Evolutionary conservation across 2,888 invertebrate genomes (phyloP).

Genomic region (Sminthurides aquaticus): DNA sequence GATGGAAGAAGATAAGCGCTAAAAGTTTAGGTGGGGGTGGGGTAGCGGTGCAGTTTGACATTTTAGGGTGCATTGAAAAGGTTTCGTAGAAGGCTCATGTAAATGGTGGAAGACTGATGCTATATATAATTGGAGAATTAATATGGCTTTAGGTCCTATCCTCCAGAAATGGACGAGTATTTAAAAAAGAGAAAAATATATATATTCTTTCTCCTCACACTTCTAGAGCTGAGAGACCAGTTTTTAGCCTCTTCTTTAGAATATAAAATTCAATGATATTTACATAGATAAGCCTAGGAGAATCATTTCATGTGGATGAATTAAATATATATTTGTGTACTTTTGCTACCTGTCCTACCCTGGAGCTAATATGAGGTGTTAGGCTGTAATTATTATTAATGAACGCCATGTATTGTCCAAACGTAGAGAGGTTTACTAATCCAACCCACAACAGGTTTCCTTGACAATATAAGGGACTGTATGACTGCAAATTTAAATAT

Average conservation of each 20-base stretch:
- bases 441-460: no score
- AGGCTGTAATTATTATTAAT: no score
- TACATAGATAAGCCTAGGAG: no score
- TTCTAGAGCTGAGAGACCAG: no score
- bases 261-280: no score
- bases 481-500: no score
- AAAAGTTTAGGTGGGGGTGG: no score
- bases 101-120: background rate
- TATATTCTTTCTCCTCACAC: no score
- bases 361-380: background rate
- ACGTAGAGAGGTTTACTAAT: no score
- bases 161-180: background rate
- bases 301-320: no score
- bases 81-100: background rate
- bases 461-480: background rate
- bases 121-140: background rate
- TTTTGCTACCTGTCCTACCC: background rate
- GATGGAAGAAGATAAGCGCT: no score
- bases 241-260: background rate
- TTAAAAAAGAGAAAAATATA: background rate
- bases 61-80: background rate
- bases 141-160: background rate
- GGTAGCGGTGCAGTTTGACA: background rate
- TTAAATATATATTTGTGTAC: background rate
- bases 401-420: no score